Evolutionary conservation across 2,113 vertebrate genomes (phyloP).

Genomic region (Piaya cayana): DNA sequence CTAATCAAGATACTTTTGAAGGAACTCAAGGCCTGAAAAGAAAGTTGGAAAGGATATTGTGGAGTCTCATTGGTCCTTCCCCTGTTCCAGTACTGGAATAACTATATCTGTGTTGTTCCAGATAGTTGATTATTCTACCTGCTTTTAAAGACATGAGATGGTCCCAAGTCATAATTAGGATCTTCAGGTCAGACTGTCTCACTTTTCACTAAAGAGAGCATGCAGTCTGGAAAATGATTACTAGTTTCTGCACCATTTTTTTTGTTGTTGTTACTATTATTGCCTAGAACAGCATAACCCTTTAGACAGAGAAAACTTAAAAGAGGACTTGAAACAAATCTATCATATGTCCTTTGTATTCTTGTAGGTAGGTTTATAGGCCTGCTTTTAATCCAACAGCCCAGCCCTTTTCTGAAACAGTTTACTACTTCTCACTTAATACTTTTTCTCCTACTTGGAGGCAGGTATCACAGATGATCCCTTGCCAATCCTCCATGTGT

Average conservation of each 20-base stretch:
- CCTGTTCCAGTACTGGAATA: background rate
- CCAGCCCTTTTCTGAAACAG: background rate
- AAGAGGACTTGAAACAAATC: background rate
- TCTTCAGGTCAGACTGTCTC: background rate
- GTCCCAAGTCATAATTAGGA: background rate
- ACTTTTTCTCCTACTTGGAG: background rate
- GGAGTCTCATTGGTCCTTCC: background rate
- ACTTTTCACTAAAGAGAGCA: background rate
- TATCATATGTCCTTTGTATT: background rate
- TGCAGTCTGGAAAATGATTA: conserved; percentile 16
- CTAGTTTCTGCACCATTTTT: background rate
- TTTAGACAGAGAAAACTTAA: background rate
- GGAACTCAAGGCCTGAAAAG: background rate
- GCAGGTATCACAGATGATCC: background rate
- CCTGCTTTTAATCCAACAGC: background rate
- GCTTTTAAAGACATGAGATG: background rate
- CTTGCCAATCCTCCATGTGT: background rate
- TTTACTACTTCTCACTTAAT: rapidly evolving
- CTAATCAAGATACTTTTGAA: background rate
- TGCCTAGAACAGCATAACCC: background rate
- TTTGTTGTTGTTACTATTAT: background rate
- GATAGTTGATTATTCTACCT: background rate
- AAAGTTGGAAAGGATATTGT: background rate
- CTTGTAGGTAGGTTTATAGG: background rate
- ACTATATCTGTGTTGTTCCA: background rate